Base-by-base conservation (phyloP, 37 sponge, comb jelly and placozoan species). In the Sycon ciliatum region DNA sequence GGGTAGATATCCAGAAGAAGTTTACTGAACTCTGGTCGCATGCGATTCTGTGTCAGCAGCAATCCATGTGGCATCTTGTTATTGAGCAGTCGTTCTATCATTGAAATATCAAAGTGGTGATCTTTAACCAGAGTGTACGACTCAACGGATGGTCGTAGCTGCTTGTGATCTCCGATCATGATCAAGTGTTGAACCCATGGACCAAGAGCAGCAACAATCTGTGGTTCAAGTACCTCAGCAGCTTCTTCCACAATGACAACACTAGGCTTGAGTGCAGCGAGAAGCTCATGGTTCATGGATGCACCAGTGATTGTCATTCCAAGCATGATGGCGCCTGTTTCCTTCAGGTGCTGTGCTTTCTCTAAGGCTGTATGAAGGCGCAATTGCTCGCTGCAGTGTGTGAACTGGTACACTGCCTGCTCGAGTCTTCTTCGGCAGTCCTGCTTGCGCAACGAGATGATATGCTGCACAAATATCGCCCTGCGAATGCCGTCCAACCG, bases 261-360 rank as follows among this genome's bases (percentile, higher is more conserved):
- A 75, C 80, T 85, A 62, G 96, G 90, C 7, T 9, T 30, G 27
- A 60, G 9, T 24, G 26, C 9, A 22, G 7, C 63, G 6, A 85
- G 52, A 29, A 95, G 61, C 38, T 82, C 56, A 32, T 74, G 65
- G 38, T 95, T 69, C 33, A 87, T 87, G 18, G 96, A 82, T 38
- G 91, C 91, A 34, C 96, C 96, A 74, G 88, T 90, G 9, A 87
- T 95, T 22, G 96, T 95, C 81, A 87, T 80, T 0, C 96, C 96
- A 65, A 95, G 74, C 31, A 95, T 73, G 67, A 80, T 79, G 36
- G 88, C 86, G n/a, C n/a, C n/a, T n/a, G n/a, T n/a, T n/a, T n/a
- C n/a, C n/a, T n/a, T n/a, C n/a, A n/a, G n/a, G n/a, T n/a, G n/a
- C n/a, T n/a, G n/a, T n/a, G n/a, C n/a, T n/a, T n/a, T n/a, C n/a